Conservation (phyloP, 2,888 invertebrate genomes). For the Drosophila mimetica region DNA sequence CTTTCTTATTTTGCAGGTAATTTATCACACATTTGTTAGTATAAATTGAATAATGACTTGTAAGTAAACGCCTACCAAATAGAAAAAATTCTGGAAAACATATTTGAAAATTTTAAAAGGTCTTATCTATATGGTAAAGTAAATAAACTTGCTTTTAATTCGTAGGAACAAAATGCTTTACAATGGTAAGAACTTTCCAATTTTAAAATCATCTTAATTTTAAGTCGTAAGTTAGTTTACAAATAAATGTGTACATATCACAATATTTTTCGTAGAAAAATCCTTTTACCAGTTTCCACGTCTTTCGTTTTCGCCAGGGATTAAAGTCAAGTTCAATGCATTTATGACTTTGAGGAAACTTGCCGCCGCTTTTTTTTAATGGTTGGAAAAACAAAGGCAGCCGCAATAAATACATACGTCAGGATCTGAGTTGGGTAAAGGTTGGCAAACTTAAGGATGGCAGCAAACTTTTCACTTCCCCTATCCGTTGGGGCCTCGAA, state of each 20-base stretch:
- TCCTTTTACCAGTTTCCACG: constrained; percentile 14
- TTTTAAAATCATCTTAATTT: no score
- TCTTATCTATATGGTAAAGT: no score
- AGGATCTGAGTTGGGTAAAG: constrained; percentile 29
- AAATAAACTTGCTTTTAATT: no score
- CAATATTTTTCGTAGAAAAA: not conserved
- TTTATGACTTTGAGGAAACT: constrained; percentile 36
- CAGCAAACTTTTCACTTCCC: constrained; percentile 38
- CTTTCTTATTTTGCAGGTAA: constrained; percentile 12
- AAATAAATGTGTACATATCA: no score
- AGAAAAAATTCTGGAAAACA: not conserved
- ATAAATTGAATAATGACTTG: not conserved
- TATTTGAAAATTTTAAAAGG: no score
- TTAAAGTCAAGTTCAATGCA: constrained; percentile 42
- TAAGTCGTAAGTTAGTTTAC: no score
- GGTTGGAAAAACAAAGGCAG: constrained; percentile 22
- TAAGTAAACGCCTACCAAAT: not conserved
- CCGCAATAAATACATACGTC: constrained; percentile 34
- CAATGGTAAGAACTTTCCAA: no score
- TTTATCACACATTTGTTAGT: not conserved
- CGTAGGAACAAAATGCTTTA: no score
- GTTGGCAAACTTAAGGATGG: constrained; percentile 26
- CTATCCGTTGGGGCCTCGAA: not conserved
- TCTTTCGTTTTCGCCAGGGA: constrained; percentile 9
- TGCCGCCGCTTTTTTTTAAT: constrained; percentile 20